phyloP scores from a whole-genome alignment of 2,888 invertebrate genomes.

The Epistrophe eligans region DNA sequence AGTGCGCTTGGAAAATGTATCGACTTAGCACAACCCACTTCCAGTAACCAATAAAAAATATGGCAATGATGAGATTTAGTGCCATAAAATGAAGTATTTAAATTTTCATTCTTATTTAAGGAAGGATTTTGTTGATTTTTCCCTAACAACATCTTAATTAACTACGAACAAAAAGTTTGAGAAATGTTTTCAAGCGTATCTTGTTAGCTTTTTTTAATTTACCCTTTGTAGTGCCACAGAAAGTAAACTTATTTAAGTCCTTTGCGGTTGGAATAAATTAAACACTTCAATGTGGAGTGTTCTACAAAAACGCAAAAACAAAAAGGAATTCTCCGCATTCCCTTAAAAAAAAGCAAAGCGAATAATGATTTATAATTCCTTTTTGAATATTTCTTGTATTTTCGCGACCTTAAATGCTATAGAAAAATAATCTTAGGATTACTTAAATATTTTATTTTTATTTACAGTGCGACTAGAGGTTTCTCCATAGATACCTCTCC shows the following conservation, averaged over 20 bases:
- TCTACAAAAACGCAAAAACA: neutral
- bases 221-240: neutral
- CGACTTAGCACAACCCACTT: neutral
- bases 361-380: neutral
- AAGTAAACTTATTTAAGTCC: constrained; percentile 6
- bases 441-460: neutral
- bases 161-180: constrained; percentile 2
- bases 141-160: neutral
- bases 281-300: constrained; percentile 14
- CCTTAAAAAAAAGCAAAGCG: neutral
- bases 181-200: neutral
- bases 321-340: neutral
- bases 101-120: neutral
- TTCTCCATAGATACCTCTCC: constrained; percentile 82
- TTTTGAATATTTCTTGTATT: neutral
- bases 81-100: constrained; percentile 7
- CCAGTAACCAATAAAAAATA: neutral
- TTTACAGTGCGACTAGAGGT: constrained; percentile 81
- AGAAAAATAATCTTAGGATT: neutral
- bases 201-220: constrained; percentile 2
- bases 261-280: constrained; percentile 12
- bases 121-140: neutral
- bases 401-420: neutral
- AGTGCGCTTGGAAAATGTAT: constrained; percentile 1
- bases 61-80: neutral